Percentiles rank a stretch among this genome's conserved stretches.
Evolutionary conservation across 2,888 invertebrate genomes (phyloP).

Genomic region (Eupithecia dodoneata): DNA sequence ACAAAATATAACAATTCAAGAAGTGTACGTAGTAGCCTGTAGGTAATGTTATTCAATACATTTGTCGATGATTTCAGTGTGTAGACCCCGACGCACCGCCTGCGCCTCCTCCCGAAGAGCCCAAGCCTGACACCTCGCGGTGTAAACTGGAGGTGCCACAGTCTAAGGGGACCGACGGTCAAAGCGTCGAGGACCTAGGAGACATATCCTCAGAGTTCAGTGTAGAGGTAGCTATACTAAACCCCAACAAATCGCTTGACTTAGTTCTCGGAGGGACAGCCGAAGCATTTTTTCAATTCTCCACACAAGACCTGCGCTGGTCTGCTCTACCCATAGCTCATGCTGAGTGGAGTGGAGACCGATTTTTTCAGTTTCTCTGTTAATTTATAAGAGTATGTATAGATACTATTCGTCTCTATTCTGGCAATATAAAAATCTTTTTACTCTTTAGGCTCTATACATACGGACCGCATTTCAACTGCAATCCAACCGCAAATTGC

Average conservation of each 20-base stretch:
- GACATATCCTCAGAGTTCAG: conserved; percentile 81
- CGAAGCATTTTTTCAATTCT: not conserved
- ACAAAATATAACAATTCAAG: too few relatives aligned
- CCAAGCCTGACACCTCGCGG: conserved; percentile 73
- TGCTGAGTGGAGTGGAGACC: too few relatives aligned
- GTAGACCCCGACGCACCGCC: conserved; percentile 75
- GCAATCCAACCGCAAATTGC: too few relatives aligned
- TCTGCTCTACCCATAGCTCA: too few relatives aligned
- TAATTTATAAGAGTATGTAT: too few relatives aligned
- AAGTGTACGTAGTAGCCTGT: too few relatives aligned
- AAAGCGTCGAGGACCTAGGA: conserved; percentile 78
- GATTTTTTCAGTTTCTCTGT: too few relatives aligned
- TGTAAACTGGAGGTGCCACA: conserved; percentile 67
- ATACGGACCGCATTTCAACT: too few relatives aligned
- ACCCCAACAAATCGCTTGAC: not conserved
- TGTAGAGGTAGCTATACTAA: conserved; percentile 60
- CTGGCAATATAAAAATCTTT: too few relatives aligned
- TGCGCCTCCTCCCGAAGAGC: conserved; percentile 57
- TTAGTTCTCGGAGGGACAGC: not conserved
- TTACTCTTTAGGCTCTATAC: too few relatives aligned
- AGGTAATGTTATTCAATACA: not conserved
- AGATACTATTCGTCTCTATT: too few relatives aligned
- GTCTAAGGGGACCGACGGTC: conserved; percentile 66
- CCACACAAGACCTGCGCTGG: too few relatives aligned
- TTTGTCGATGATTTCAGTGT: conserved; percentile 58